phyloP scores from a whole-genome alignment of 2,113 vertebrate genomes.

The Melanostigma gelatinosum region DNA sequence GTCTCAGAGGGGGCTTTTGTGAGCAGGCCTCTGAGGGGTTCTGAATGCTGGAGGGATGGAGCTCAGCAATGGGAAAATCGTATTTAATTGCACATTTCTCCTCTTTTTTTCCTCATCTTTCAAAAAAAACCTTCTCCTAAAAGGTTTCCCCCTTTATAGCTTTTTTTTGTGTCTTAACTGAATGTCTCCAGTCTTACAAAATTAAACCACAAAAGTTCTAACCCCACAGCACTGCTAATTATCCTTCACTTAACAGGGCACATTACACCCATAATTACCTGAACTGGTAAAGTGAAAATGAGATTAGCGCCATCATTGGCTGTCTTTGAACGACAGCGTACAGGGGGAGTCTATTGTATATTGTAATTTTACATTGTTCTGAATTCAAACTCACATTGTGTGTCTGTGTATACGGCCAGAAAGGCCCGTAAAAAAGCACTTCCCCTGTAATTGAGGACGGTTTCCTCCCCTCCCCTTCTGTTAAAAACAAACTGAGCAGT shows the following conservation, averaged over 20 bases:
- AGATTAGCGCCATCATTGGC: conserved; percentile 15
- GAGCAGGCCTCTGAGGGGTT: conserved; percentile 46
- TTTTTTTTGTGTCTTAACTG: background rate
- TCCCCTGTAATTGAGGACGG: conserved; percentile 77
- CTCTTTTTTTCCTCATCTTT: background rate
- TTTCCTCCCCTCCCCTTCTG: conserved; percentile 69
- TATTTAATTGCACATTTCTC: background rate
- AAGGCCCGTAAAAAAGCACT: conserved; percentile 81
- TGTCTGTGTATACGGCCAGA: conserved; percentile 53
- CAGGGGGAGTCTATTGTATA: conserved; percentile 44
- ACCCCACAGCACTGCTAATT: conserved; percentile 13
- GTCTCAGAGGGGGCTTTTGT: conserved; percentile 51
- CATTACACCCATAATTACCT: conserved; percentile 42
- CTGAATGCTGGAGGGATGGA: conserved; percentile 49
- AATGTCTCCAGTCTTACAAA: conserved; percentile 24
- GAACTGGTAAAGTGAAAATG: conserved; percentile 26
- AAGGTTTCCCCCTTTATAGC: background rate
- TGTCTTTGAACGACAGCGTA: conserved; percentile 22
- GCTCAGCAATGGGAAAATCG: conserved; percentile 42
- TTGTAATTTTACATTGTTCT: conserved; percentile 47
- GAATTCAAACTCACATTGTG: conserved; percentile 59
- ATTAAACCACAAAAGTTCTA: background rate
- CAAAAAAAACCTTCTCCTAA: background rate
- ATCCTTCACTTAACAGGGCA: conserved; percentile 29
- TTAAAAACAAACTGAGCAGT: conserved; percentile 73